phyloP scores from a whole-genome alignment of 2,888 invertebrate species.

The Punctoribates punctum region DNA sequence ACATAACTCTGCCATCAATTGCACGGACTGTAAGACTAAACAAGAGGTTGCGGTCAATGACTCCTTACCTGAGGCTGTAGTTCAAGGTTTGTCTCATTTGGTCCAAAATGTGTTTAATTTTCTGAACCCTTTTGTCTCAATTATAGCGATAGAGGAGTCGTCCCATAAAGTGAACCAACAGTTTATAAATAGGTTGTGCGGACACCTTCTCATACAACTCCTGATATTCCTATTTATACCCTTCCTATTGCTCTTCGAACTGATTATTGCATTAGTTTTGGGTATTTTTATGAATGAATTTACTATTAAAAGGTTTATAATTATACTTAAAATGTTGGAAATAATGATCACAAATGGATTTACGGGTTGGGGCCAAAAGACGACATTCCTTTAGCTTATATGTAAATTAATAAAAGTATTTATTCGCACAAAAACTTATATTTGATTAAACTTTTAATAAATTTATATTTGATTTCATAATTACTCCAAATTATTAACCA shows the following conservation, averaged over 20 bases:
- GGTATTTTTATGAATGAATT: no score
- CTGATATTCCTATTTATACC: constrained; percentile 76
- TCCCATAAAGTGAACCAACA: constrained; percentile 89
- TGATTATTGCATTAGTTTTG: constrained; percentile 57
- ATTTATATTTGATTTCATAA: no score
- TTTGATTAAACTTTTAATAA: no score
- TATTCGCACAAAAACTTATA: no score
- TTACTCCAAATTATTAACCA: no score
- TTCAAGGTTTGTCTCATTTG: constrained; percentile 48
- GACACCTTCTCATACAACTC: constrained; percentile 73
- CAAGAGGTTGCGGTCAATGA: constrained; percentile 78
- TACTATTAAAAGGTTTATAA: no score
- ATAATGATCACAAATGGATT: no score
- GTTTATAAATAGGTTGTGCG: constrained; percentile 81
- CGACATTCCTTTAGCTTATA: no score
- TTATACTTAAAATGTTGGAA: no score
- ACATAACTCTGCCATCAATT: constrained; percentile 8
- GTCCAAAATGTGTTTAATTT: background rate
- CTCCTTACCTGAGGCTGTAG: constrained; percentile 80
- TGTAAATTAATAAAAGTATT: no score
- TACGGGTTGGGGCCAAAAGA: no score
- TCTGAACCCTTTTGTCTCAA: no score
- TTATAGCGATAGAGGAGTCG: constrained; percentile 75
- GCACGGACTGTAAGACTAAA: constrained; percentile 75
- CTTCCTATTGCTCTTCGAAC: constrained; percentile 80